Conservation (phyloP, 2,888 invertebrate species). For the Horisme vitalbata region DNA sequence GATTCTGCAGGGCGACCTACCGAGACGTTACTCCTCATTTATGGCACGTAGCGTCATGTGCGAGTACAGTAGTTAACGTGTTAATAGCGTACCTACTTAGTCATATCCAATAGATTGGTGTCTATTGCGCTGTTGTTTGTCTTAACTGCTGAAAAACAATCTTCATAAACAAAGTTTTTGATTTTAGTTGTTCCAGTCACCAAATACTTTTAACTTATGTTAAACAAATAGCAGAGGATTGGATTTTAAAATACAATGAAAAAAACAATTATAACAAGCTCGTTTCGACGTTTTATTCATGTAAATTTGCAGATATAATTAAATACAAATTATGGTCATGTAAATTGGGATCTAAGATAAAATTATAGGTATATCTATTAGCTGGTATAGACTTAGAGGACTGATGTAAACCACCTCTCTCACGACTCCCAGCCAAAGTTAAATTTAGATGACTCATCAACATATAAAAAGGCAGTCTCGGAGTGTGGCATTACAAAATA, state of each 20-base stretch:
- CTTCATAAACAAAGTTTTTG: no score
- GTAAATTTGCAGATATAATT: slow-evolving; percentile 83
- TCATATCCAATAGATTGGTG: no score
- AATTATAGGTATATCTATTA: slow-evolving; percentile 63
- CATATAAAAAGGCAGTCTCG: slow-evolving; percentile 83
- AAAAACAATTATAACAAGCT: slow-evolving; percentile 68
- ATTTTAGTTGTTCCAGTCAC: no score
- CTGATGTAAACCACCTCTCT: slow-evolving; percentile 58
- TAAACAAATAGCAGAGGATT: neutral
- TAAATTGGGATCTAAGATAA: slow-evolving; percentile 79
- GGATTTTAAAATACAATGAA: slow-evolving; percentile 16
- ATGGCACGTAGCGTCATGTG: no score
- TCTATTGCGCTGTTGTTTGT: no score
- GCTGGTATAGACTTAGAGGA: slow-evolving; percentile 64
- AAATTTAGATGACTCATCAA: slow-evolving; percentile 71
- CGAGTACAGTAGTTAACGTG: no score
- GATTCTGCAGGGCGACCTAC: no score
- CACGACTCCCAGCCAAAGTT: slow-evolving; percentile 64
- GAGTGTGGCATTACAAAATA: slow-evolving; percentile 80
- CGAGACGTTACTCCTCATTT: no score
- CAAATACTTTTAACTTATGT: no score
- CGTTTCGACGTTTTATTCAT: slow-evolving; percentile 82
- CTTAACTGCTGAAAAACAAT: no score
- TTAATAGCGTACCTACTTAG: no score
- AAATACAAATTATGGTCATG: slow-evolving; percentile 82